Evolutionary conservation across 1,140 invertebrate genomes (phyloP), one percentile per base, ranked within the genome.

Genomic region (Tyrophagus putrescentiae): DNA sequence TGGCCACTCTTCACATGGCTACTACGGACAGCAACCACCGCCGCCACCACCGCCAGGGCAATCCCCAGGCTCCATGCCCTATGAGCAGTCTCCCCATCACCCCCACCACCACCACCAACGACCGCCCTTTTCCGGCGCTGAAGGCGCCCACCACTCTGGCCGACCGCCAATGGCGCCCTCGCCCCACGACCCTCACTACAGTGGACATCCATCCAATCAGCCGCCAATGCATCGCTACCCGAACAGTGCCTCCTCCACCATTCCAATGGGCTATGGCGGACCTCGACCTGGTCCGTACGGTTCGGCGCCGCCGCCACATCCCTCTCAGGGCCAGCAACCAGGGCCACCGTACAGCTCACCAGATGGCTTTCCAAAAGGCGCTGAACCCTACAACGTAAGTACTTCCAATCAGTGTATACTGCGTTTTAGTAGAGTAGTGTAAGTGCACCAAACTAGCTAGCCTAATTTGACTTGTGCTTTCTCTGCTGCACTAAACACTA

Each of bases 11-110:
- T 23, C 7, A 7, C 44, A 48, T 21, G 6, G 6, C 28, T n/a
- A 48, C 6, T n/a, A 48, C 28, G 13, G 23, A n/a, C 56, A 61
- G 53, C 44, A 52, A 31, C 54, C 33, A 58, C 48, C 53, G 29
- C 50, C 32, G 29, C 31, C 41, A 25, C 50, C 52, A 42, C 27
- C 62, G 18, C 50, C 48, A 48, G 42, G 42, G 25, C 27, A 23
- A n/a, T 18, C 21, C 21, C 9, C 45, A 21, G 27, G 18, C 23
- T 41, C 52, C 18, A 27, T 39, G 18, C 52, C 7, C 9, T 27
- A 54, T 18, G n/a, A 41, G 23, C 7, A n/a, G 27, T n/a, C 18
- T 32, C 16, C n/a, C 16, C 52, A 54, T 7, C 7, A 42, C 21
- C 52, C 18, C 6, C 18, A 21, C 7, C n/a, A 27, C 18, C 52